Evolutionary conservation across 2,797 vertebrate genomes (phyloP), one percentile per base, ranked within the genome.

Genomic region (Oryzias sinensis): DNA sequence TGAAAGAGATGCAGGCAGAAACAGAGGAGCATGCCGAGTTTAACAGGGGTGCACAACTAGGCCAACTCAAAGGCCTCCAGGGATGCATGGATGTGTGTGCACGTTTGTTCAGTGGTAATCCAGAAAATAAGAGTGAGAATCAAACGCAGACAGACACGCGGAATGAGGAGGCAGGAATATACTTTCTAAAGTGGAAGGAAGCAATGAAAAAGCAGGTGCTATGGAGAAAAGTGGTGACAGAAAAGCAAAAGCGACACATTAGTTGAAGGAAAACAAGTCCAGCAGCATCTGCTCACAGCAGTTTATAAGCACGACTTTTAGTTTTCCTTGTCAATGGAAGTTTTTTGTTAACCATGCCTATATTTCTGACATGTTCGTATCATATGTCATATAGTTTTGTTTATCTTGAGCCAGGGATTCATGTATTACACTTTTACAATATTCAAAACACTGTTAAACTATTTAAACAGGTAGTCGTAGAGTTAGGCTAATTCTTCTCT

Each of bases 11-110:
- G 65, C 58, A 70, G 71, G 60, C 77, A 74, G 70, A 76, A 81
- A 58, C 62, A 72, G 66, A 71, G 57, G 62, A 80, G 80, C 80
- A 74, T 62, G 69, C 71, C 66, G 85, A 85, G 79, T 83, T 88
- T 72, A 87, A 83, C 75, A 80, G 77, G 79, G 83, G 75, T 51
- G 22, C 74, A 83, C 78, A 89, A 80, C 72, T 87, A 89, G 87
- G 86, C 81, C 87, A 88, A 76, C 74, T 64, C 76, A 68, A 72
- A 53, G 72, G 81, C 83, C 86, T 80, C 81, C 54, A 72, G 84
- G 83, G 83, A 67, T 46, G 66, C 77, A 76, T 69, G 67, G 63
- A 6, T 68, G 50, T 71, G 58, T 65, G 29, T 48, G 41, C 42
- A 53, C 59, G 68, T 74, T 58, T 65, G 52, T 68, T 27, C 48